A percentile compares a stretch with the other conserved stretches of the same genome.
These are phyloP conservation scores for Rhinichthys osculus DNA, from an alignment of 2,797 vertebrate species.

Conservation along the genomic window DNA sequence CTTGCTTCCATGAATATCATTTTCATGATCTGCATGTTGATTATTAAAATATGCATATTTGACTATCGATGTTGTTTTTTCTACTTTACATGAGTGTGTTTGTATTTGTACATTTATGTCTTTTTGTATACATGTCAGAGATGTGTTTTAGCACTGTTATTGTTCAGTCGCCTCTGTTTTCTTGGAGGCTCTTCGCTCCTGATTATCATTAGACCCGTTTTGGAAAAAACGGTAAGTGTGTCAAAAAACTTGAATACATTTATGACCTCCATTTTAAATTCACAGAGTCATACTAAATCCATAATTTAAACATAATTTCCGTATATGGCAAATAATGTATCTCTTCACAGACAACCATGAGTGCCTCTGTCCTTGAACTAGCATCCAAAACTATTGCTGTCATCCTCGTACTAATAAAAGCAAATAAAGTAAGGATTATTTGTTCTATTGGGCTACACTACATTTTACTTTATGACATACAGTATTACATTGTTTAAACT, in stretches of 20 bases:
- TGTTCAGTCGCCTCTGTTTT: slow-evolving; percentile 38
- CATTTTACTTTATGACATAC: neutral
- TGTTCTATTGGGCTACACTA: neutral
- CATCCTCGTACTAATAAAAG: slow-evolving; percentile 41
- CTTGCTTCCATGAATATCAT: neutral
- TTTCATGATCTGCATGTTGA: neutral
- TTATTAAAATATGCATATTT: neutral
- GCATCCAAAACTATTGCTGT: slow-evolving; percentile 32
- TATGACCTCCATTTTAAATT: no score
- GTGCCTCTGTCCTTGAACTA: slow-evolving; percentile 23
- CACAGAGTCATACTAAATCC: no score
- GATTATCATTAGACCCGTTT: slow-evolving; percentile 19
- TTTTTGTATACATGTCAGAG: neutral
- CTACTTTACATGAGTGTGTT: neutral
- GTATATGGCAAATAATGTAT: slow-evolving; percentile 1
- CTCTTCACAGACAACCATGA: slow-evolving; percentile 39
- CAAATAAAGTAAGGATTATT: slow-evolving; percentile 34
- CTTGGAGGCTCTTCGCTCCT: slow-evolving; percentile 13
- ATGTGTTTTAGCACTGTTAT: slow-evolving; percentile 13
- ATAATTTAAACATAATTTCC: neutral
- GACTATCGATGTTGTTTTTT: neutral
- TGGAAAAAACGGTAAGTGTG: slow-evolving; percentile 13
- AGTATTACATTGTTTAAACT: neutral
- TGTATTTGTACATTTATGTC: slow-evolving; percentile 25
- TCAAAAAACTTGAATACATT: neutral